Evolutionary conservation across 2,113 vertebrate genomes (phyloP).

Genomic region (Peucedramus taeniatus): DNA sequence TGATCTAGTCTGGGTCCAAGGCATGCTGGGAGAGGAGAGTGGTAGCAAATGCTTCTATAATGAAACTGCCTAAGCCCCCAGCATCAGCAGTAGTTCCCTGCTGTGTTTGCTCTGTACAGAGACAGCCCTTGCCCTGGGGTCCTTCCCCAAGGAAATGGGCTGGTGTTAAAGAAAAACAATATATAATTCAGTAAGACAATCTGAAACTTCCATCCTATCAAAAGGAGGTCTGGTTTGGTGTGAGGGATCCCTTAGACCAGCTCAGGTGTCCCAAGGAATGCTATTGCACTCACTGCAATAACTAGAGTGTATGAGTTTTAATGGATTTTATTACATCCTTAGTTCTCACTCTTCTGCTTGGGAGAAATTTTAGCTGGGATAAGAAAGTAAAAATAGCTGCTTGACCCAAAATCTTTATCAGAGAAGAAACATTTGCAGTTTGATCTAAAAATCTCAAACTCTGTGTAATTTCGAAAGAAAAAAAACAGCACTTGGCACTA

Average conservation of each 20-base stretch:
- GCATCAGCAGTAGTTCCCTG: background rate
- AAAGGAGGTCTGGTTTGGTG: background rate
- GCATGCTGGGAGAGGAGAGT: background rate
- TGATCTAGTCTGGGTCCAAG: background rate
- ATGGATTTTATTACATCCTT: background rate
- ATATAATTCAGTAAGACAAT: background rate
- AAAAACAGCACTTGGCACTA: background rate
- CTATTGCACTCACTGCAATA: background rate
- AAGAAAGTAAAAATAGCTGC: background rate
- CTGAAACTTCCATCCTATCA: background rate
- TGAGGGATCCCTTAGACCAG: background rate
- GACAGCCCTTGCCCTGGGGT: background rate
- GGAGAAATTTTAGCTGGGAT: background rate
- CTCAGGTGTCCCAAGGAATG: background rate
- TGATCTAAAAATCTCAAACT: slow-evolving; percentile 13
- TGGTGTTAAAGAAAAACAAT: background rate
- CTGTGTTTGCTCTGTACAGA: background rate
- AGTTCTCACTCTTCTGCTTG: background rate
- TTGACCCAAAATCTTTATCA: slow-evolving; percentile 22
- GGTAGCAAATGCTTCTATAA: background rate
- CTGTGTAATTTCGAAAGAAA: background rate
- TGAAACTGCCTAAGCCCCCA: background rate
- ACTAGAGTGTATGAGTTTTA: background rate
- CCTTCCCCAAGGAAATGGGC: background rate
- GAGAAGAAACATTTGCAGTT: background rate